Conservation (phyloP, 2,113 vertebrate genomes). For the Balaenoptera acutorostrata region DNA sequence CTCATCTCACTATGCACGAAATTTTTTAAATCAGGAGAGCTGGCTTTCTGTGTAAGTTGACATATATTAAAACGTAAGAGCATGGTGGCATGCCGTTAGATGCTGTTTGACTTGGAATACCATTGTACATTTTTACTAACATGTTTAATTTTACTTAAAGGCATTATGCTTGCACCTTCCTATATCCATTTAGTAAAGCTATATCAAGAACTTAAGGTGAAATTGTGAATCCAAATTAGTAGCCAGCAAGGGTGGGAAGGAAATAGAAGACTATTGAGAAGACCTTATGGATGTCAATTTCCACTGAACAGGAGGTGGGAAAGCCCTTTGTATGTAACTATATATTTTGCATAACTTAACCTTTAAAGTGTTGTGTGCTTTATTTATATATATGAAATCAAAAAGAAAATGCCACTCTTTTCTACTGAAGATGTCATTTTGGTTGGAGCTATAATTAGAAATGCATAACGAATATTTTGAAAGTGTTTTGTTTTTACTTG, state of each 20-base stretch:
- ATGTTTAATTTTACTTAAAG: conserved; percentile 59
- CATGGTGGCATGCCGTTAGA: conserved; percentile 37
- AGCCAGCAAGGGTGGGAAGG: conserved; percentile 58
- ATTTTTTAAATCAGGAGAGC: conserved; percentile 43
- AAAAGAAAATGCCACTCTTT: conserved; percentile 80
- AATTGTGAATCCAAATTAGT: conserved; percentile 53
- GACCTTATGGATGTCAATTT: conserved; percentile 72
- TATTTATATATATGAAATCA: conserved; percentile 77
- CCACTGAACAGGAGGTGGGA: conserved; percentile 57
- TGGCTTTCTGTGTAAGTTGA: conserved; percentile 26
- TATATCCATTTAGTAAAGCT: conserved; percentile 67
- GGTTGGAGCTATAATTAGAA: conserved; percentile 71
- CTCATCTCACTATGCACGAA: not conserved
- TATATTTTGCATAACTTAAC: conserved; percentile 83
- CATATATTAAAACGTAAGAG: conserved; percentile 18
- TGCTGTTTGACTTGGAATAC: conserved; percentile 41
- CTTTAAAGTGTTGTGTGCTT: conserved; percentile 83
- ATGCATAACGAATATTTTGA: conserved; percentile 34
- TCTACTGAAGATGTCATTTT: conserved; percentile 79
- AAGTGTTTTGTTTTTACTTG: conserved; percentile 12
- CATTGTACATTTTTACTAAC: conserved; percentile 58
- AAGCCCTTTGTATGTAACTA: conserved; percentile 66
- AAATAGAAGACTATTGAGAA: conserved; percentile 54
- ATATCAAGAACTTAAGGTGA: conserved; percentile 63
- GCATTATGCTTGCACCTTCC: not conserved